Evolutionary conservation across 2,888 invertebrate species (phyloP), one percentile per base, ranked within the genome.

Genomic region (Lasioglossum villosulum): DNA sequence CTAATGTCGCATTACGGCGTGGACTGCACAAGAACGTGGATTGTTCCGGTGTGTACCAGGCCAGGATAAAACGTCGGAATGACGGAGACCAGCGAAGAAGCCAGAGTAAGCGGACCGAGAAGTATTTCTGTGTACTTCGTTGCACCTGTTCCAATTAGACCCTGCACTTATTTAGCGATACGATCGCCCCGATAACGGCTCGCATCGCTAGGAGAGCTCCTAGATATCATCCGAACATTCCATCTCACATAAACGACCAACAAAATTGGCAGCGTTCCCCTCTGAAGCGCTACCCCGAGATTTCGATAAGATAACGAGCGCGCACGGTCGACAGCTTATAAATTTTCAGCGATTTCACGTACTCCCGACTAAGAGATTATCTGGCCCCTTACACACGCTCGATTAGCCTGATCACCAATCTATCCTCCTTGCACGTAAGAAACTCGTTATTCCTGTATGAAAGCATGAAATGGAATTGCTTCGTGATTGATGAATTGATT

Each of bases 1-100:
- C 90, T 91, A 90, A 93, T 93, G 93, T 93, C 92, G 93, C 93
- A 94, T 94, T 94, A 93, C 91, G 88, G 85, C 89, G 89, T 89
- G 81, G 90, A 84, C 91, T 90, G 91, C 84, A 91, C 80, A 88
- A 90, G 90, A 84, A 88, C 90, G 89, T 85, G 88, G 88, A 84
- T 86, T 88, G 90, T 88, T 86, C 63, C 37, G 56, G 37, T 27
- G 74, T 42, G 45, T 80, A 14, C 10, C 78, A 52, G 77, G 27
- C 16, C 79, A 82, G 75, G 45, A 79, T 71, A 83, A 76, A 56
- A 75, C 52, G n/a, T 71, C 75, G 88, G 78, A 70, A 94, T 94
- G 94, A 88, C 90, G 73, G 94, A 95, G 80, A 93, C 93, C 73
- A 91, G 88, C 82, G 93, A 94, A 42, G 95, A 95, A 82, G 95